These are phyloP conservation scores for Lanistes nyassanus DNA, from an alignment of 1,140 invertebrate species.

Conservation along the genomic window DNA sequence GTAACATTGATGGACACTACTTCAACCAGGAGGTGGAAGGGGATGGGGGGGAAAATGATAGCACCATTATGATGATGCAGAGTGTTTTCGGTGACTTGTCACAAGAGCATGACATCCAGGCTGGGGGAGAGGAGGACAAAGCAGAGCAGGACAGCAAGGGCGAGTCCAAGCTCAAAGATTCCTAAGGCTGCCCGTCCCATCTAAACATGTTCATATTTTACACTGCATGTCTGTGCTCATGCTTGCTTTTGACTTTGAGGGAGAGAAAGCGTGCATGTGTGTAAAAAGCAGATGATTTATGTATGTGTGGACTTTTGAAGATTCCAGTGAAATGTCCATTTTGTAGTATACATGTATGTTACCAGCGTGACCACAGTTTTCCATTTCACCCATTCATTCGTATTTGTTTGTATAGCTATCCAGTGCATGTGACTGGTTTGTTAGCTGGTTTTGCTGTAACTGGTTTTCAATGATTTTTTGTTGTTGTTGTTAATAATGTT, in stretches of 20 bases:
- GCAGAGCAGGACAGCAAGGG: neutral
- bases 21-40: slow-evolving; percentile 3
- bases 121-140: neutral
- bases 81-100: slow-evolving; percentile 3
- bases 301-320: slow-evolving; percentile 11
- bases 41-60: neutral
- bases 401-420: neutral
- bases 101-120: neutral
- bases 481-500: too few species aligned
- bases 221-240: neutral
- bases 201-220: neutral
- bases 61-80: neutral
- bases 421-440: neutral
- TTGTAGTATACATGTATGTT: too few species aligned
- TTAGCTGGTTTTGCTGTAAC: too few species aligned
- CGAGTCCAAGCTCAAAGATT: neutral
- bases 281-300: neutral
- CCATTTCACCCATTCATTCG: neutral
- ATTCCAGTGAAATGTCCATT: too few species aligned
- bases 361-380: too few species aligned
- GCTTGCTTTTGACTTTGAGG: neutral
- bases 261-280: neutral
- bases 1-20: slow-evolving; percentile 18
- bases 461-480: too few species aligned
- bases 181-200: neutral